Evolutionary conservation across 2,113 vertebrate genomes (phyloP), one percentile per base, ranked within the genome.

Genomic region (Fulica atra): DNA sequence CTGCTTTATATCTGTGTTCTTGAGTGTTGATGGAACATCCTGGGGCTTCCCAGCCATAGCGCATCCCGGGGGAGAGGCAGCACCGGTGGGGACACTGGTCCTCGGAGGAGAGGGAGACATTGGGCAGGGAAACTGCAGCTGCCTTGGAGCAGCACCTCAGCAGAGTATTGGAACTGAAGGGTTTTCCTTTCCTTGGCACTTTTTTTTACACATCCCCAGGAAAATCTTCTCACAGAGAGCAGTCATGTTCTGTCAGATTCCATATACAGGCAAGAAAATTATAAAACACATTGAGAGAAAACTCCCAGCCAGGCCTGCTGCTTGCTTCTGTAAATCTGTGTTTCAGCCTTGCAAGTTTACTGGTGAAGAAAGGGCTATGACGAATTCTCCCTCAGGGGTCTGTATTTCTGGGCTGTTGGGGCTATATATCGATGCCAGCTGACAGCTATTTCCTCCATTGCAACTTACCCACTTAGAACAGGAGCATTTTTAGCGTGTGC

Each of bases 371-470:
- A 61, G 48, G 29, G 19, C 68, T 77, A 8, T 92, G 88, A 92
- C 7, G 13, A 78, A 83, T 78, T 63, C 25, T 18, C n/a, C 46
- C 51, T 76, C 3, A 6, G 60, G 28, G 60, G 9, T 64, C 46
- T 35, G 59, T 71, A 26, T 85, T 91, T n/a, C 74, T 79, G 57
- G 80, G 77, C 76, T 92, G 35, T 42, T 68, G 48, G 48, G 51
- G 18, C 56, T 88, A 26, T 40, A 3, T 38, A 23, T 87, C 73
- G 40, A 1, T 65, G 61, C 80, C 86, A 94, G 79, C 63, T 91
- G 93, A 69, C 86, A 91, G 66, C 53, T 89, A 74, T 91, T 91
- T 92, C 78, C 60, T 92, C 69, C 53, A 5, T 11, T 80, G 80
- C 48, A 93, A 88, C 35, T 86, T 81, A 80, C 0, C 63, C 83